Evolutionary conservation across 2,113 vertebrate genomes (phyloP).

Genomic region (Leucosticte australis): DNA sequence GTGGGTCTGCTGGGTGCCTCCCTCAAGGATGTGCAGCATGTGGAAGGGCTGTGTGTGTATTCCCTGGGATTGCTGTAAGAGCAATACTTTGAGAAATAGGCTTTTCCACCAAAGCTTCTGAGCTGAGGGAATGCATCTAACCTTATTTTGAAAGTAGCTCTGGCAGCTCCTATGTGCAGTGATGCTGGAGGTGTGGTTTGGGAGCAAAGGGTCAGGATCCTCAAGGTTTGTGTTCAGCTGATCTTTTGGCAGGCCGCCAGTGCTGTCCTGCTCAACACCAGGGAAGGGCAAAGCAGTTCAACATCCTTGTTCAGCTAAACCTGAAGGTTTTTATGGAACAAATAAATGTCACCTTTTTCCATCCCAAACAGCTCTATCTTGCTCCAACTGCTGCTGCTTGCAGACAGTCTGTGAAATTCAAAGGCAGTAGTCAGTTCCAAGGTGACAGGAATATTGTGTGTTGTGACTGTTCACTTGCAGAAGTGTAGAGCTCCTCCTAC

Average conservation of each 20-base stretch:
- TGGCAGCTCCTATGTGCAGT: not conserved
- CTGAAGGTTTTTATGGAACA: not conserved
- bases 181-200: not conserved
- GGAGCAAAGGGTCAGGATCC: not conserved
- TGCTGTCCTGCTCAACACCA: rapidly evolving
- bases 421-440: not conserved
- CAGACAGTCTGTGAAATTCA: not conserved
- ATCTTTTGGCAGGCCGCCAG: not conserved
- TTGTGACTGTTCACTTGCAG: not conserved
- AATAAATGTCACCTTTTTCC: not conserved
- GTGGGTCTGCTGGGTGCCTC: not conserved
- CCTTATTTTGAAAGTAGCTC: not conserved
- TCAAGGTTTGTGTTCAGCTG: not conserved
- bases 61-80: not conserved
- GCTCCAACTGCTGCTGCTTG: not conserved
- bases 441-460: not conserved
- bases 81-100: not conserved
- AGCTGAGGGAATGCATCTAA: not conserved
- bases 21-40: not conserved
- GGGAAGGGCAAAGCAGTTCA: not conserved
- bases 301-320: not conserved
- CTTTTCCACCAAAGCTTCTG: not conserved
- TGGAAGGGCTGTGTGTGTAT: not conserved
- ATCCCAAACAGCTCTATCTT: not conserved
- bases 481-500: not conserved